phyloP scores from a whole-genome alignment of 1,140 invertebrate species.

The Andrena cerasifolii region DNA sequence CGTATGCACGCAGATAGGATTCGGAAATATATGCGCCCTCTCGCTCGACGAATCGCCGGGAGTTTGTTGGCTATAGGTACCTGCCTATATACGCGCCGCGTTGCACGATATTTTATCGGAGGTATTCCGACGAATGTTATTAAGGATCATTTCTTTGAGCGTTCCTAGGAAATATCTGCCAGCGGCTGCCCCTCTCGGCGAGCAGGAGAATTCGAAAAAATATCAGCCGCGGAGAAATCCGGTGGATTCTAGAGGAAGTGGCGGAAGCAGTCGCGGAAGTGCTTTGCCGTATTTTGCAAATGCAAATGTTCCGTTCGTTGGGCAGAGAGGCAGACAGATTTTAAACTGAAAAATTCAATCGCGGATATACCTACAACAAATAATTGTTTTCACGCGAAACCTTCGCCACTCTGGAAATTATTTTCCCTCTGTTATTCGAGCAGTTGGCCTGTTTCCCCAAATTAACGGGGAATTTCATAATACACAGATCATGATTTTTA shows the following conservation, averaged over 20 bases:
- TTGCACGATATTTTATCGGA: conserved; percentile 30
- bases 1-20: conserved; percentile 52
- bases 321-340: too few species aligned
- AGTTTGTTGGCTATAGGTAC: conserved; percentile 40
- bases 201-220: not conserved
- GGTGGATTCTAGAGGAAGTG: not conserved
- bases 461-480: too few species aligned
- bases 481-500: too few species aligned
- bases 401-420: too few species aligned
- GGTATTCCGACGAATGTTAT: conserved; percentile 37
- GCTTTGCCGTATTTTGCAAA: too few species aligned
- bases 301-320: too few species aligned
- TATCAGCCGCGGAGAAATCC: not conserved
- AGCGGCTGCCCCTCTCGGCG: not conserved
- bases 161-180: not conserved
- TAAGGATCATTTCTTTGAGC: conserved; percentile 32
- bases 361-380: too few species aligned
- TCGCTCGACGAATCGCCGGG: conserved; percentile 36
- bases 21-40: conserved; percentile 43
- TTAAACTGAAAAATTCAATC: too few species aligned
- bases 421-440: too few species aligned
- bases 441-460: too few species aligned
- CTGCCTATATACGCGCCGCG: not conserved
- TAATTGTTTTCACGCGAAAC: too few species aligned
- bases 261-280: not conserved